Base-by-base conservation (phyloP, 2,888 invertebrate genomes). In the Theristus sp. region DNA sequence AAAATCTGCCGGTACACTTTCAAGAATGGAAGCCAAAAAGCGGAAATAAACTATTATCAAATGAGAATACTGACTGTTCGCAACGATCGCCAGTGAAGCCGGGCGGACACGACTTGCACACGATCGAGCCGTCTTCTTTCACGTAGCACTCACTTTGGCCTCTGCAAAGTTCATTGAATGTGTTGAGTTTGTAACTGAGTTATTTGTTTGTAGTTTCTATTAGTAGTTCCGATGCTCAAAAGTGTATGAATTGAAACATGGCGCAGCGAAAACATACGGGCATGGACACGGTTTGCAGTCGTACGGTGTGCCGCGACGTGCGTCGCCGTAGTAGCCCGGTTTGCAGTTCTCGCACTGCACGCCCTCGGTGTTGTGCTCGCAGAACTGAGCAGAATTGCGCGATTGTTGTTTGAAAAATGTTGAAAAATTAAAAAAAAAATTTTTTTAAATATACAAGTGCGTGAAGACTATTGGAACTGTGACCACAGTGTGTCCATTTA, bases 131-230 rank as follows among this genome's bases (percentile, higher is more conserved):
- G 66, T 77, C 75, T 0, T 70, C 61, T 64, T 76, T 78, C 61
- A 78, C 68, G 67, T 69, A 73, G 67, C 79, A 79, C 38, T 77
- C 76, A 27, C 27, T 54, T 72, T 70, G 13, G 77, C 76, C 75
- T 89, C 91, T 75, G 84, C 3, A 54, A 10, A 3, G 10, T 13
- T 17, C 38, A 38, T 6, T n/a, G n/a, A n/a, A n/a, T n/a, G n/a
- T n/a, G n/a, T n/a, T n/a, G n/a, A n/a, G n/a, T n/a, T n/a, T n/a
- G n/a, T n/a, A n/a, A n/a, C n/a, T n/a, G n/a, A n/a, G n/a, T n/a
- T n/a, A n/a, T n/a, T n/a, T n/a, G n/a, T n/a, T n/a, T n/a, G n/a
- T n/a, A n/a, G 10, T 38, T 13, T 38, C 38, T 38, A 38, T 20
- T 38, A 38, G 38, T 13, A 38, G 20, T 38, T 38, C 20, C 10